phyloP scores from a whole-genome alignment of 2,113 vertebrate species.

The Odontophorus gujanensis region DNA sequence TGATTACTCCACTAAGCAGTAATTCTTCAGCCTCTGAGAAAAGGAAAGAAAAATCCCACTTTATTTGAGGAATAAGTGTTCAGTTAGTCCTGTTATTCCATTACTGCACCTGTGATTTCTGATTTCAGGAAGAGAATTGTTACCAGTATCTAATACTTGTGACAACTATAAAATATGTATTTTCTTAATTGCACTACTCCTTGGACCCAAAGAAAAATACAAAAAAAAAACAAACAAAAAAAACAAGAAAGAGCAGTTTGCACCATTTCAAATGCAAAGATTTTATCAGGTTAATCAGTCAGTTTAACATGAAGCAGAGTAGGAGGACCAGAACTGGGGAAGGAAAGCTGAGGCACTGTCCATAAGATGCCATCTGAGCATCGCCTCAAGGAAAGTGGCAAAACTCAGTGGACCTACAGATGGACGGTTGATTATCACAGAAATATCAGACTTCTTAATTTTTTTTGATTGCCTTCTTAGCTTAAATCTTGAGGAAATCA shows the following conservation, averaged over 20 bases:
- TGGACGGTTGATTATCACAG: not conserved
- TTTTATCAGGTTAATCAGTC: not conserved
- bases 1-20: not conserved
- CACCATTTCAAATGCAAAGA: not conserved
- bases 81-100: not conserved
- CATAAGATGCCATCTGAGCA: not conserved
- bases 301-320: not conserved
- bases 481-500: not conserved
- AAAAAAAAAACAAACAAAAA: too few relatives aligned
- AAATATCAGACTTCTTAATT: not conserved
- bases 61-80: not conserved
- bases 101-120: not conserved
- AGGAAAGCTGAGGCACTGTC: not conserved
- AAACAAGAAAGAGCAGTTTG: not conserved
- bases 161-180: not conserved
- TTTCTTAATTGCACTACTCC: not conserved
- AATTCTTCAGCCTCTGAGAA: not conserved
- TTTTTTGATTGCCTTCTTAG: not conserved
- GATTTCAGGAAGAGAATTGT: not conserved
- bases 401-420: not conserved
- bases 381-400: not conserved
- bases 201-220: not conserved
- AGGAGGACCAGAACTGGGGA: not conserved
- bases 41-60: not conserved
- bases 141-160: not conserved